These are phyloP conservation scores for Casuarius casuarius DNA, from an alignment of 2,113 vertebrate species.

Conservation along the genomic window DNA sequence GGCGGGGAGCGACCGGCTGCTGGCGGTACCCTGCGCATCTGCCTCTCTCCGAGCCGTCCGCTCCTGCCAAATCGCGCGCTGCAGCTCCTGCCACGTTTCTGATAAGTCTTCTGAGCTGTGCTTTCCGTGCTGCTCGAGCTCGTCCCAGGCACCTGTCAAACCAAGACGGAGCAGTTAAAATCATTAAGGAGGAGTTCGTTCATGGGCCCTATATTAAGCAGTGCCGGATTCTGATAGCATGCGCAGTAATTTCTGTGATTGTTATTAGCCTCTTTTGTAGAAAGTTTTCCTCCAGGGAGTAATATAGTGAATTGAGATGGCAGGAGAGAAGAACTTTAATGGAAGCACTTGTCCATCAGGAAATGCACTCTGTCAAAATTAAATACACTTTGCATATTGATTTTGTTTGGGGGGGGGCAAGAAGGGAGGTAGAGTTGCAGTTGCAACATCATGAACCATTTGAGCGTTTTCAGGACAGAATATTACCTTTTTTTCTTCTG, in stretches of 20 bases:
- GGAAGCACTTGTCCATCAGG: neutral
- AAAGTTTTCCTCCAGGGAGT: slow-evolving; percentile 29
- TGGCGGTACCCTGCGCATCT: neutral
- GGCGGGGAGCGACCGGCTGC: neutral
- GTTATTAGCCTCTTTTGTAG: slow-evolving; percentile 32
- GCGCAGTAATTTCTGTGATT: slow-evolving; percentile 34
- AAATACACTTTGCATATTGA: neutral
- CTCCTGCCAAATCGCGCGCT: neutral
- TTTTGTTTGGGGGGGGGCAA: neutral
- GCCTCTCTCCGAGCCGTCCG: neutral
- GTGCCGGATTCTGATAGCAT: neutral
- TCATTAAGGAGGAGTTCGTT: neutral
- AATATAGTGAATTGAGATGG: slow-evolving; percentile 9
- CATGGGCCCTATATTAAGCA: neutral
- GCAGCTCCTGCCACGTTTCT: neutral
- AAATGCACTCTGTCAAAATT: slow-evolving; percentile 20
- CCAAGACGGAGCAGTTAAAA: neutral
- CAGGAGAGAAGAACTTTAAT: neutral
- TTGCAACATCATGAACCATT: neutral
- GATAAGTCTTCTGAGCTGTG: neutral
- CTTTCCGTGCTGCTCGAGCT: neutral
- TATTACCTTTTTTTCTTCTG: neutral
- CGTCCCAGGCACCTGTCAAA: slow-evolving; percentile 8
- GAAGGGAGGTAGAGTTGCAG: neutral
- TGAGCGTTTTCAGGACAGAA: neutral